Percentiles rank a stretch among this genome's conserved stretches.
Conservation (phyloP, 1,140 invertebrate genomes). For the fruit fly (Drosophila melanogaster) region DNA sequence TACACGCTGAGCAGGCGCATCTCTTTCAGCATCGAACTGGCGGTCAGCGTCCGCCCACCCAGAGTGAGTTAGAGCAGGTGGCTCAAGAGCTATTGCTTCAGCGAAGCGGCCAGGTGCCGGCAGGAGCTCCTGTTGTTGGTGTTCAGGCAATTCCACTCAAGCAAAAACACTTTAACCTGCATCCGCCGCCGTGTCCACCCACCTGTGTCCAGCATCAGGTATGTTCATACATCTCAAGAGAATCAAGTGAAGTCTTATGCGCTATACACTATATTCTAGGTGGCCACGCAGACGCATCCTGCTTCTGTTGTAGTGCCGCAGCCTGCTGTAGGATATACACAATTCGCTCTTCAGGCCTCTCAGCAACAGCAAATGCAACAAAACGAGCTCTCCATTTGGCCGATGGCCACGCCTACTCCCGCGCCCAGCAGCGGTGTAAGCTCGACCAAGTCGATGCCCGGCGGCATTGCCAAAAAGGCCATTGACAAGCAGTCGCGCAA, state of each 20-base stretch:
- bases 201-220: slow-evolving; percentile 82
- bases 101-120: slow-evolving; percentile 58
- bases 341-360: slow-evolving; percentile 57
- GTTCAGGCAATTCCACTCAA: slow-evolving; percentile 79
- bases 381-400: slow-evolving; percentile 84
- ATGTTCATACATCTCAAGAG: background rate
- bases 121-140: slow-evolving; percentile 60
- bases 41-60: slow-evolving; percentile 80
- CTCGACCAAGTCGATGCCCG: slow-evolving; percentile 72
- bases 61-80: slow-evolving; percentile 80
- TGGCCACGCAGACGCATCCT: slow-evolving; percentile 86
- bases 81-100: slow-evolving; percentile 78
- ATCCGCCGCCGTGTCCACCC: slow-evolving; percentile 64
- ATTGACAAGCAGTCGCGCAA: slow-evolving; percentile 83
- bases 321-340: slow-evolving; percentile 57
- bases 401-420: slow-evolving; percentile 79
- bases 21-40: slow-evolving; percentile 83
- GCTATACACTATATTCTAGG: slow-evolving; percentile 85
- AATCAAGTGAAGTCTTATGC: background rate
- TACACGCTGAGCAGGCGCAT: slow-evolving; percentile 81
- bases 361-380: slow-evolving; percentile 61
- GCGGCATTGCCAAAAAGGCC: slow-evolving; percentile 84
- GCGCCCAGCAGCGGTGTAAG: slow-evolving; percentile 30
- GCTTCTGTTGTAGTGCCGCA: slow-evolving; percentile 76
- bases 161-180: slow-evolving; percentile 75